Percentiles rank a stretch among this genome's conserved stretches.
phyloP scores from a whole-genome alignment of 2,113 vertebrate species.

The Phoenicopterus ruber region DNA sequence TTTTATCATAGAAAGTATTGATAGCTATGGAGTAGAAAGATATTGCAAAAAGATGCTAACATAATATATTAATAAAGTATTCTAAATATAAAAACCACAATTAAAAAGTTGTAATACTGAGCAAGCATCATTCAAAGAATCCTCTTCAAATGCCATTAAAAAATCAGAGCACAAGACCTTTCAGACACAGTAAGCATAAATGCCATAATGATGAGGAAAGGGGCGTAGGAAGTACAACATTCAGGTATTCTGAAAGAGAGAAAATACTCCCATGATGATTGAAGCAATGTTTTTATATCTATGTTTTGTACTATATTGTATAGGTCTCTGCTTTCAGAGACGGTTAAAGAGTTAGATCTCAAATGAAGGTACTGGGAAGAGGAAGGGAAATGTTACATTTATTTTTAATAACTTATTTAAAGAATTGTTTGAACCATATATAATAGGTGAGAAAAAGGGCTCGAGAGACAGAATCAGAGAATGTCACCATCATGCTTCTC shows the following conservation, averaged over 20 bases:
- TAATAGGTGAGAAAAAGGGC: not conserved
- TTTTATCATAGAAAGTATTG: not conserved
- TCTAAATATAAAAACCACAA: not conserved
- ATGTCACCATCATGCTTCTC: not conserved
- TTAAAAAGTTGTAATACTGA: not conserved
- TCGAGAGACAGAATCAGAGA: not conserved
- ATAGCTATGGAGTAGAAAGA: not conserved
- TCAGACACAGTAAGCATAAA: not conserved
- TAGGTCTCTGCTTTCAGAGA: not conserved
- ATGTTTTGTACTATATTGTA: not conserved
- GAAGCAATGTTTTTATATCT: not conserved
- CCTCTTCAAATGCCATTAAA: not conserved
- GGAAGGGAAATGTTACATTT: not conserved
- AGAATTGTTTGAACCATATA: not conserved
- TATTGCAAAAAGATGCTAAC: not conserved
- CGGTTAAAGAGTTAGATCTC: not conserved
- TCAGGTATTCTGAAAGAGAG: not conserved
- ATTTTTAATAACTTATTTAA: constrained; percentile 2
- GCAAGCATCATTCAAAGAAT: not conserved
- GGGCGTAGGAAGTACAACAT: not conserved
- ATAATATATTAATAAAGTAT: not conserved
- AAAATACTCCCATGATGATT: not conserved
- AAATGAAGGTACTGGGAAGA: not conserved
- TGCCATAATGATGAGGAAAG: not conserved
- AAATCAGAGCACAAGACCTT: not conserved